Evolutionary conservation across 2,888 invertebrate genomes (phyloP).

Genomic region (Copidosoma aretas): DNA sequence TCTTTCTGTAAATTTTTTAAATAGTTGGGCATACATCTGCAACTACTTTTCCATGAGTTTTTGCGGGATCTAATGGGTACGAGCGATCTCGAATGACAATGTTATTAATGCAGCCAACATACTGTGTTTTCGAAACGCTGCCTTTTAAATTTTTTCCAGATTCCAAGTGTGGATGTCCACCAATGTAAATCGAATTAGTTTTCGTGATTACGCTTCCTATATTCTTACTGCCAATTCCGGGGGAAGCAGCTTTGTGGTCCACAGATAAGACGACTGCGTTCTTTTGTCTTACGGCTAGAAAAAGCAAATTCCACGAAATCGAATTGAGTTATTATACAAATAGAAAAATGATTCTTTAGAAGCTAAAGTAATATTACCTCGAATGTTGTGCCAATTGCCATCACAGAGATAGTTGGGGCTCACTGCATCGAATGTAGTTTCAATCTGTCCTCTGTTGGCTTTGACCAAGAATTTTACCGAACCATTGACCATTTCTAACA

Average conservation of each 20-base stretch:
- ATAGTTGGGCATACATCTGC: slow-evolving; percentile 82
- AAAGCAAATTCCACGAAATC: background rate
- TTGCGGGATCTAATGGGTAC: slow-evolving; percentile 64
- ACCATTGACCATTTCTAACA: slow-evolving; percentile 88
- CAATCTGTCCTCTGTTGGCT: slow-evolving; percentile 81
- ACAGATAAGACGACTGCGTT: slow-evolving; percentile 88
- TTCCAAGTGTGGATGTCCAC: slow-evolving; percentile 75
- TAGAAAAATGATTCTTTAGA: background rate
- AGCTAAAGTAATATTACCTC: slow-evolving; percentile 63
- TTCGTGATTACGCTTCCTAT: slow-evolving; percentile 78
- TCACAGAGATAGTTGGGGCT: slow-evolving; percentile 82
- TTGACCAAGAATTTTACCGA: slow-evolving; percentile 83
- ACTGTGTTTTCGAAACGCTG: slow-evolving; percentile 74
- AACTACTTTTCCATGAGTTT: slow-evolving; percentile 76
- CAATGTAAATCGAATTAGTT: slow-evolving; percentile 82
- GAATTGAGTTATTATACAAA: background rate
- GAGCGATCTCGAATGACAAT: slow-evolving; percentile 69
- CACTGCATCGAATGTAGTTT: slow-evolving; percentile 73
- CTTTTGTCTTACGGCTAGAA: slow-evolving; percentile 83
- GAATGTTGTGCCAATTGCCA: slow-evolving; percentile 92
- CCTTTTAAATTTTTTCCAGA: slow-evolving; percentile 66
- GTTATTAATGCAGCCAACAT: slow-evolving; percentile 81
- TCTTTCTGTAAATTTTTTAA: slow-evolving; percentile 60
- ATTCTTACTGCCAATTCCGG: slow-evolving; percentile 72
- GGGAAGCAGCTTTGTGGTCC: slow-evolving; percentile 78